Evolutionary conservation across 2,888 invertebrate genomes (phyloP).

Genomic region (Erebia aethiops): DNA sequence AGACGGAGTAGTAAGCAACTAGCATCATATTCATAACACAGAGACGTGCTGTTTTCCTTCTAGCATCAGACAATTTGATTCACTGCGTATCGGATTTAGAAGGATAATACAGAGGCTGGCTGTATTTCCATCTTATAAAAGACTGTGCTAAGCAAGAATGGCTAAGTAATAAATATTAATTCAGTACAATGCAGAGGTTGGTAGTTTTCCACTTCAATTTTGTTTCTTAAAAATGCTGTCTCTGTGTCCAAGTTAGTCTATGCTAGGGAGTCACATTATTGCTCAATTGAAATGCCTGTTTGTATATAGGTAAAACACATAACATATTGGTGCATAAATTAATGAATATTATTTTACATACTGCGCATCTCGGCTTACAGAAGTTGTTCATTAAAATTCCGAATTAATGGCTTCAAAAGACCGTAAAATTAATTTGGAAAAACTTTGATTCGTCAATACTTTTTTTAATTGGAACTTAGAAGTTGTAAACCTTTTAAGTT

Average conservation of each 20-base stretch:
- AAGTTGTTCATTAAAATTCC: slow-evolving; percentile 21
- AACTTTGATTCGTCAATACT: neutral
- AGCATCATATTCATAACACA: too few species aligned
- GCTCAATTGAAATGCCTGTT: slow-evolving; percentile 49
- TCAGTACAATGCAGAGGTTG: too few species aligned
- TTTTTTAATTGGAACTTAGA: neutral
- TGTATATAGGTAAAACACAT: slow-evolving; percentile 49
- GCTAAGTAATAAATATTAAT: too few species aligned
- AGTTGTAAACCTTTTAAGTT: neutral
- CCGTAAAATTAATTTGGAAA: slow-evolving; percentile 3
- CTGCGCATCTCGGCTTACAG: slow-evolving; percentile 33
- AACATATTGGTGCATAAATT: slow-evolving; percentile 49
- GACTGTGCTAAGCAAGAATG: too few species aligned
- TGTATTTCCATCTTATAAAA: neutral
- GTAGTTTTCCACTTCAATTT: neutral
- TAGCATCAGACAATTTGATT: too few species aligned
- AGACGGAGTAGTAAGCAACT: too few species aligned
- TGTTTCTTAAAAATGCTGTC: neutral
- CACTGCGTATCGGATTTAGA: too few species aligned
- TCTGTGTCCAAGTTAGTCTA: slow-evolving; percentile 39
- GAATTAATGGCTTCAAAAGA: slow-evolving; percentile 5
- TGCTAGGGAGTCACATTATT: slow-evolving; percentile 45
- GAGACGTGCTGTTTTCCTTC: neutral
- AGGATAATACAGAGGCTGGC: too few species aligned
- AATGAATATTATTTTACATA: slow-evolving; percentile 46